These are phyloP conservation scores for Eidolon dupreanum DNA, from an alignment of 2,797 vertebrate genomes.

Conservation along the genomic window DNA sequence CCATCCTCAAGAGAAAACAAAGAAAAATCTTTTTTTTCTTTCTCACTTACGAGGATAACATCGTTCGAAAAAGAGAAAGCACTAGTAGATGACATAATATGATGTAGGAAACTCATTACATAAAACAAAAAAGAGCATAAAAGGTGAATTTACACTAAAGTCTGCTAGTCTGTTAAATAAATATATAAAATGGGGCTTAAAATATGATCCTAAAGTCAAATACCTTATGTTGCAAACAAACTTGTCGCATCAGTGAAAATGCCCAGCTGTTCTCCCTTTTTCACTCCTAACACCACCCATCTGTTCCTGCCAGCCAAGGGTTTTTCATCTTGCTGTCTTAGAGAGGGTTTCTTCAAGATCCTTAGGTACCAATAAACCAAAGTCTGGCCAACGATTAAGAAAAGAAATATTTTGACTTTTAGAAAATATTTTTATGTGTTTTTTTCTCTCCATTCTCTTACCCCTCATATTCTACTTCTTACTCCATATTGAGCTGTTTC, in stretches of 20 bases:
- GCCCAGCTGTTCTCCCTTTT: conserved; percentile 63
- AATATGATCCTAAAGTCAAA: conserved; percentile 71
- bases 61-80: conserved; percentile 38
- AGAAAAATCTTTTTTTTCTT: conserved; percentile 20
- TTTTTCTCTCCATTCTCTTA: background rate
- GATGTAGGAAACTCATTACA: conserved; percentile 22
- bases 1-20: background rate
- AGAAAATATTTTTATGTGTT: background rate
- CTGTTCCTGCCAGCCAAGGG: conserved; percentile 38
- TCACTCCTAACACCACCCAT: conserved; percentile 55
- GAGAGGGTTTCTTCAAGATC: background rate
- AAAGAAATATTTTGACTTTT: background rate
- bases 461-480: fast-evolving
- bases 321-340: conserved; percentile 50
- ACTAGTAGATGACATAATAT: conserved; percentile 1
- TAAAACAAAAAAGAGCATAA: conserved; percentile 37
- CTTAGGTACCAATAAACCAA: conserved; percentile 27
- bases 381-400: background rate
- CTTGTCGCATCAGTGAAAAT: conserved; percentile 51
- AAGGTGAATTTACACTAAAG: conserved; percentile 46
- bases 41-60: conserved; percentile 34
- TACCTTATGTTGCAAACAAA: conserved; percentile 68
- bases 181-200: conserved; percentile 72
- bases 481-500: background rate
- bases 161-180: conserved; percentile 66